phyloP scores from a whole-genome alignment of 2,888 invertebrate species.

The Germaria angustata region DNA sequence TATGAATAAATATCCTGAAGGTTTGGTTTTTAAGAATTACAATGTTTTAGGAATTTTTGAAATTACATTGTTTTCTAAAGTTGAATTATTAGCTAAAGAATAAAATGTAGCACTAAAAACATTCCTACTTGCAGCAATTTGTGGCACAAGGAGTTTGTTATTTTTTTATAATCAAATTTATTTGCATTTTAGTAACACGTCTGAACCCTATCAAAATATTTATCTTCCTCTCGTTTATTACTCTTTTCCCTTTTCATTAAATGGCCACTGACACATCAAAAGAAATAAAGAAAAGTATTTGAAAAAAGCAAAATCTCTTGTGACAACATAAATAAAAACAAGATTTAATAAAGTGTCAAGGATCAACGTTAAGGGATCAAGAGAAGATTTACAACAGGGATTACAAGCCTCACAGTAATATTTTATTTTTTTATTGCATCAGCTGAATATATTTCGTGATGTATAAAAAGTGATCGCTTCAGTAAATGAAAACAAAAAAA shows the following conservation, averaged over 20 bases:
- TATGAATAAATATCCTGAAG: constrained; percentile 10
- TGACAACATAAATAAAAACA: constrained; percentile 79
- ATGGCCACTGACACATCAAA: not conserved
- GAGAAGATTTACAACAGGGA: constrained; percentile 77
- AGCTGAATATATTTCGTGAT: not conserved
- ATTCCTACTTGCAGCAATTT: constrained; percentile 14
- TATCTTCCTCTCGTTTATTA: constrained; percentile 20
- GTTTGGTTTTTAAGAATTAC: too few species aligned
- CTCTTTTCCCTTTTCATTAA: not conserved
- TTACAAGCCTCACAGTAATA: constrained; percentile 71
- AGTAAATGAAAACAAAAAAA: constrained; percentile 23
- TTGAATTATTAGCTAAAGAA: too few species aligned
- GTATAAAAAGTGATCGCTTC: constrained; percentile 42
- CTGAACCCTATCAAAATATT: constrained; percentile 55
- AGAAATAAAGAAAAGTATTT: not conserved
- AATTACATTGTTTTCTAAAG: too few species aligned
- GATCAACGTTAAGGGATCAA: constrained; percentile 75
- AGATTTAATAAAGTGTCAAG: constrained; percentile 75
- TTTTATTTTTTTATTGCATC: constrained; percentile 8
- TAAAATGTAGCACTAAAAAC: too few species aligned
- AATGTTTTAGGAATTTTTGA: too few species aligned
- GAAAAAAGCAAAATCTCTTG: constrained; percentile 75
- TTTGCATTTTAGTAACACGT: constrained; percentile 47
- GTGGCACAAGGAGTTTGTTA: constrained; percentile 45
- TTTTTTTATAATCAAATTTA: constrained; percentile 8